A percentile compares a stretch with the other conserved stretches of the same genome.
phyloP scores from a whole-genome alignment of 2,888 invertebrate genomes.

The Drosophila planitibia region DNA sequence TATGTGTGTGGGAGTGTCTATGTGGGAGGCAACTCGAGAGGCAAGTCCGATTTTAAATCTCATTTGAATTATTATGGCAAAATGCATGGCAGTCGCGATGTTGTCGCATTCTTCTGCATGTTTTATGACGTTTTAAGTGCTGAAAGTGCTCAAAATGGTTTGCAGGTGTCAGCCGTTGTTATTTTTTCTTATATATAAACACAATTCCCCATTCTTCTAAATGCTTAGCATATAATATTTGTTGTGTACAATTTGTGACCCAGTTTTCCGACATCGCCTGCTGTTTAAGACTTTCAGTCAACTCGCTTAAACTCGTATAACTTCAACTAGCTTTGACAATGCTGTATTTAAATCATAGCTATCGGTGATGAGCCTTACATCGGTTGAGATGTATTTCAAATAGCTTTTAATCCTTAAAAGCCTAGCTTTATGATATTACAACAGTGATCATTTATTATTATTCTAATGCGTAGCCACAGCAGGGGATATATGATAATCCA shows the following conservation, averaged over 20 bases:
- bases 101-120: conserved; percentile 66
- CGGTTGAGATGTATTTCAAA: not conserved
- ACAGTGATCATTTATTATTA: not conserved
- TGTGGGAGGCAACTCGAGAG: conserved; percentile 2
- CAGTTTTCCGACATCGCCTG: conserved; percentile 38
- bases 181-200: not conserved
- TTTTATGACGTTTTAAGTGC: conserved; percentile 72
- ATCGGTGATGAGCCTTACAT: not conserved
- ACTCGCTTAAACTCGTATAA: not conserved
- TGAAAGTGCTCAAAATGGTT: conserved; percentile 61
- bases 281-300: conserved; percentile 40
- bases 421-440: not conserved
- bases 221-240: conserved; percentile 10
- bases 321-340: not conserved
- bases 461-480: too few species aligned
- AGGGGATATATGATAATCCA: not conserved
- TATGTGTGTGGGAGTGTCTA: conserved; percentile 3
- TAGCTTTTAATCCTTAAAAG: not conserved
- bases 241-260: conserved; percentile 53
- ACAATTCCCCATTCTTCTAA: not conserved
- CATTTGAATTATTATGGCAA: conserved; percentile 83
- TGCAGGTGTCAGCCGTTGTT: conserved; percentile 58
- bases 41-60: conserved; percentile 76
- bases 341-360: not conserved
- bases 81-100: conserved; percentile 71